Evolutionary conservation across 2,888 invertebrate genomes (phyloP).

Genomic region (Thera obeliscata): DNA sequence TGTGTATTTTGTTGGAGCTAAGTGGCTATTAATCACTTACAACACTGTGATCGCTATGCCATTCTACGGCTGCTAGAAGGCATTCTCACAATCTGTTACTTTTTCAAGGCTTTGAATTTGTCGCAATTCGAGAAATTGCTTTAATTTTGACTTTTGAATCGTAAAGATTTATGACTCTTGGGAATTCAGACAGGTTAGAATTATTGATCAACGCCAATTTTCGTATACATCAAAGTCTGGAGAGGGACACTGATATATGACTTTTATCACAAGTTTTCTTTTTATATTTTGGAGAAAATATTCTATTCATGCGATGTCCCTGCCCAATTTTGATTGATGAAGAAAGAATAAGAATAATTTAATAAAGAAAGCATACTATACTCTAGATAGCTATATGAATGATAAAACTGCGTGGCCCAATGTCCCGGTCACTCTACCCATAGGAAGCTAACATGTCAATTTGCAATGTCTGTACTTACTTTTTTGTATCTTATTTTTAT

Average conservation of each 20-base stretch:
- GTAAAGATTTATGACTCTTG: slow-evolving; percentile 28
- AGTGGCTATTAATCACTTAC: slow-evolving; percentile 58
- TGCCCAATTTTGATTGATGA: slow-evolving; percentile 18
- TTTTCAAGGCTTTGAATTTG: slow-evolving; percentile 41
- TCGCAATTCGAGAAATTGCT: slow-evolving; percentile 41
- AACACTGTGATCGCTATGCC: slow-evolving; percentile 36
- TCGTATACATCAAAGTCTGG: slow-evolving; percentile 18
- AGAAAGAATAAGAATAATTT: no score
- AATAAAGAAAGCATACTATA: no score
- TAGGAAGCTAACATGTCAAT: no score
- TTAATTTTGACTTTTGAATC: slow-evolving; percentile 23
- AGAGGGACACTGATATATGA: slow-evolving; percentile 10
- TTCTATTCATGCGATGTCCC: slow-evolving; percentile 4
- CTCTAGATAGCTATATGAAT: no score
- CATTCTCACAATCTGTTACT: slow-evolving; percentile 44
- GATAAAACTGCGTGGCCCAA: no score
- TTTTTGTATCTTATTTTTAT: no score
- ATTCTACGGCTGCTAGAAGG: slow-evolving; percentile 42
- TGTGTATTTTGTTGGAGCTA: no score
- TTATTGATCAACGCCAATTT: slow-evolving; percentile 29
- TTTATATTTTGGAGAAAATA: slow-evolving; percentile 14
- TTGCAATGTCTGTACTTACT: no score
- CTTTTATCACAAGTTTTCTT: slow-evolving; percentile 21
- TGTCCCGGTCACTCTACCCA: no score
- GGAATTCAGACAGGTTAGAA: slow-evolving; percentile 25